phyloP scores from a whole-genome alignment of 1,140 invertebrate genomes.

The Aphelenchoides avenae region DNA sequence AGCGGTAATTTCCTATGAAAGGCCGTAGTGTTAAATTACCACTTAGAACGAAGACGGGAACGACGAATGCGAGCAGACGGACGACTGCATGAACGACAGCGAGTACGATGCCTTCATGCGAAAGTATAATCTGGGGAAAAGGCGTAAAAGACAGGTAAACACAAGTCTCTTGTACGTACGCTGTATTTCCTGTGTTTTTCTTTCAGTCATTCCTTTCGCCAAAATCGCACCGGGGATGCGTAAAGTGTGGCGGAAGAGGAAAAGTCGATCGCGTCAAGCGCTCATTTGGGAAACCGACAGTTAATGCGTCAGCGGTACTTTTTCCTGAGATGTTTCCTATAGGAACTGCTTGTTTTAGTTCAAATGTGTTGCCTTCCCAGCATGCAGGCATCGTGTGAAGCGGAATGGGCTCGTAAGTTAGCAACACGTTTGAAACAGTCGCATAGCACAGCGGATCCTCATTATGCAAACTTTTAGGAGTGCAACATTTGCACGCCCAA shows the following conservation, averaged over 20 bases:
- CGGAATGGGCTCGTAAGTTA: conserved; percentile 29
- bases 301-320: conserved; percentile 43
- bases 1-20: background rate
- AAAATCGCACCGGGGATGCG: conserved; percentile 26
- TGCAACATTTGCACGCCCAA: conserved; percentile 11
- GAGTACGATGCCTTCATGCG: conserved; percentile 36
- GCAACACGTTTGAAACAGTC: background rate
- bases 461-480: conserved; percentile 3
- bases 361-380: conserved; percentile 42
- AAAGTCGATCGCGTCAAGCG: conserved; percentile 29
- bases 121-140: conserved; percentile 30
- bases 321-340: conserved; percentile 12
- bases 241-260: conserved; percentile 15
- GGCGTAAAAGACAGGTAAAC: conserved; percentile 8
- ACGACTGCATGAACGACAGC: conserved; percentile 41
- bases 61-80: conserved; percentile 39
- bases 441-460: background rate
- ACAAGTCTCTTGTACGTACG: background rate
- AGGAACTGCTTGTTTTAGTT: conserved; percentile 21
- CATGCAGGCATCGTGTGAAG: conserved; percentile 40
- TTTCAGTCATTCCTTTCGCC: conserved; percentile 17
- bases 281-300: conserved; percentile 40
- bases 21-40: background rate
- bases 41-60: conserved; percentile 2
- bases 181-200: background rate